A percentile compares a stretch with the other conserved stretches of the same genome.
These are phyloP conservation scores for Protonemura montana DNA, from an alignment of 2,888 invertebrate species.

Conservation along the genomic window DNA sequence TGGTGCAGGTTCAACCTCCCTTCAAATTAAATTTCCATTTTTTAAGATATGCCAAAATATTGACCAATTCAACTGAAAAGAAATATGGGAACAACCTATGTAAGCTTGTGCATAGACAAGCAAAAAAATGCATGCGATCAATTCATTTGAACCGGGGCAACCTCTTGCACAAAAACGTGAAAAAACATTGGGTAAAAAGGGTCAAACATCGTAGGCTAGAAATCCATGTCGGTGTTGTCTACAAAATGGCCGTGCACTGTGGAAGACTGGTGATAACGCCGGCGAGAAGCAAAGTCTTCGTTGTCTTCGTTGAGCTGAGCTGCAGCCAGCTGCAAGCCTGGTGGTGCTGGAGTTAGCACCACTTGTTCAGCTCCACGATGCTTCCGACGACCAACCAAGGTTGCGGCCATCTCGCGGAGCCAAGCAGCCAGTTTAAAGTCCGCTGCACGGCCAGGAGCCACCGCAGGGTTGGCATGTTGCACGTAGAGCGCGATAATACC, in stretches of 20 bases:
- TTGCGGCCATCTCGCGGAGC: constrained; percentile 75
- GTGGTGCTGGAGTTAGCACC: constrained; percentile 83
- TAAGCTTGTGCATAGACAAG: too few species aligned
- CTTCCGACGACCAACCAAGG: constrained; percentile 81
- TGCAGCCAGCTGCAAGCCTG: constrained; percentile 79
- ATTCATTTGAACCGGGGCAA: too few species aligned
- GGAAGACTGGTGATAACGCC: constrained; percentile 91
- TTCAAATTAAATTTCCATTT: too few species aligned
- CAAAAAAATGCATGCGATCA: too few species aligned
- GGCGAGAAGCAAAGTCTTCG: constrained; percentile 90
- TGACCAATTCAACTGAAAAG: too few species aligned
- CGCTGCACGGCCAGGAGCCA: constrained; percentile 87
- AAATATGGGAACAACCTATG: too few species aligned
- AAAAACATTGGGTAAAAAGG: too few species aligned
- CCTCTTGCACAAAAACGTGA: too few species aligned
- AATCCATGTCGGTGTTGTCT: constrained; percentile 52
- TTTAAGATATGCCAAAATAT: too few species aligned
- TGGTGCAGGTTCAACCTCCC: too few species aligned
- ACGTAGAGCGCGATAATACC: constrained; percentile 93
- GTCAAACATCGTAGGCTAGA: background rate
- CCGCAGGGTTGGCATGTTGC: constrained; percentile 93
- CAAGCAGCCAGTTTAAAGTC: constrained; percentile 84
- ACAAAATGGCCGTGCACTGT: constrained; percentile 76
- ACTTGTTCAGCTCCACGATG: constrained; percentile 82
- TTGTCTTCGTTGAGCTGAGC: constrained; percentile 94